Percentiles rank a stretch among this genome's conserved stretches.
Evolutionary conservation across 2,888 invertebrate species (phyloP).

Genomic region (Oxytorus armatus): DNA sequence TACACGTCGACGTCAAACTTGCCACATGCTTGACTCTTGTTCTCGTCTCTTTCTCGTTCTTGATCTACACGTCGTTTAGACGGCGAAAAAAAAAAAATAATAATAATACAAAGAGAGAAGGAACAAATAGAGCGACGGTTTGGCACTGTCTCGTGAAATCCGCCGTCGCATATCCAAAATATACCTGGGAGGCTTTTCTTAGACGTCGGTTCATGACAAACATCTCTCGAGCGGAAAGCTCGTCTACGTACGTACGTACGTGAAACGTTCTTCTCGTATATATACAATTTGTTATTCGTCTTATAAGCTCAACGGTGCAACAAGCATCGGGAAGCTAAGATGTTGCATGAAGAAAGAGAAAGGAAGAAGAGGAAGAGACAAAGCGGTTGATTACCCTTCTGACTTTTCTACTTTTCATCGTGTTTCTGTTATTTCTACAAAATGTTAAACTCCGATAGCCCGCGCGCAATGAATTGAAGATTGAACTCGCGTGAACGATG

Average conservation of each 20-base stretch:
- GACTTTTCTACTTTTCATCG: constrained; percentile 18
- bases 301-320: constrained; percentile 36
- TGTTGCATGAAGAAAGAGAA: background rate
- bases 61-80: constrained; percentile 47
- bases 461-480: constrained; percentile 21
- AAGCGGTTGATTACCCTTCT: constrained; percentile 6
- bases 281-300: constrained; percentile 30
- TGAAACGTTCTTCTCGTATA: constrained; percentile 6
- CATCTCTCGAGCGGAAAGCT: constrained; percentile 48
- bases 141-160: constrained; percentile 68
- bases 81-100: background rate
- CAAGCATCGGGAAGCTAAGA: background rate
- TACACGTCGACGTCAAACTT: constrained; percentile 46
- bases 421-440: background rate
- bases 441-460: background rate
- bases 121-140: constrained; percentile 42
- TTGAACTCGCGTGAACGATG: constrained; percentile 1
- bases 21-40: constrained; percentile 48
- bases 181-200: constrained; percentile 72
- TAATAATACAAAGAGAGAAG: constrained; percentile 41
- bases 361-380: background rate
- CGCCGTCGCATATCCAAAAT: constrained; percentile 69
- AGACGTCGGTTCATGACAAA: constrained; percentile 71
- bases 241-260: constrained; percentile 12
- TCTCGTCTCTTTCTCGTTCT: constrained; percentile 31